phyloP scores from a whole-genome alignment of 2,797 vertebrate genomes.

The Leontopithecus rosalia region DNA sequence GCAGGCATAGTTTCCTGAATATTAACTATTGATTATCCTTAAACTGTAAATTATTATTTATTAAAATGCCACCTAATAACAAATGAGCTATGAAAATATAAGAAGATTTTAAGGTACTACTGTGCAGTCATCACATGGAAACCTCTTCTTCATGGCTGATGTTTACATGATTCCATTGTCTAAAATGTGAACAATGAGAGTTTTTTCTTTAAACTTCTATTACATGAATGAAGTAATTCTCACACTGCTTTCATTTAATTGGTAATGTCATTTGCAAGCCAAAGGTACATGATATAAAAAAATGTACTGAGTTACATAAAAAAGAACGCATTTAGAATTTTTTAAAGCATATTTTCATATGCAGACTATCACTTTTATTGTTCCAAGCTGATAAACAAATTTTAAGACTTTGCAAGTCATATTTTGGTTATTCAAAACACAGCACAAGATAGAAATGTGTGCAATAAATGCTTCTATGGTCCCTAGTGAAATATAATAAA shows the following conservation, averaged over 20 bases:
- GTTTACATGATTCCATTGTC: background rate
- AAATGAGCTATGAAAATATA: background rate
- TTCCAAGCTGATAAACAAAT: background rate
- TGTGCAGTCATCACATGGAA: background rate
- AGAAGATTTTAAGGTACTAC: background rate
- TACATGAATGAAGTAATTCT: background rate
- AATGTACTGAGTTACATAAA: background rate
- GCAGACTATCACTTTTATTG: background rate
- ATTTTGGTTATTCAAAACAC: background rate
- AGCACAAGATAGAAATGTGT: background rate
- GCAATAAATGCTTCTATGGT: background rate
- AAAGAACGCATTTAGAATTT: background rate
- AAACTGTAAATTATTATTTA: background rate
- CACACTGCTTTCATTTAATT: background rate
- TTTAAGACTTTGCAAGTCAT: background rate
- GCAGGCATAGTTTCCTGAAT: background rate
- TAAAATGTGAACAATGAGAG: constrained; percentile 1
- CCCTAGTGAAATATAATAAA: background rate
- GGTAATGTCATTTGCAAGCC: background rate
- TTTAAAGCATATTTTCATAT: background rate
- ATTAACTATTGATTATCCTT: background rate
- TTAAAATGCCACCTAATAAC: background rate
- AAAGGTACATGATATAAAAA: background rate
- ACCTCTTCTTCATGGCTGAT: background rate
- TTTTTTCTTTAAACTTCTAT: background rate